These are phyloP conservation scores for Eupeodes corollae DNA, from an alignment of 1,140 invertebrate species.

Conservation along the genomic window DNA sequence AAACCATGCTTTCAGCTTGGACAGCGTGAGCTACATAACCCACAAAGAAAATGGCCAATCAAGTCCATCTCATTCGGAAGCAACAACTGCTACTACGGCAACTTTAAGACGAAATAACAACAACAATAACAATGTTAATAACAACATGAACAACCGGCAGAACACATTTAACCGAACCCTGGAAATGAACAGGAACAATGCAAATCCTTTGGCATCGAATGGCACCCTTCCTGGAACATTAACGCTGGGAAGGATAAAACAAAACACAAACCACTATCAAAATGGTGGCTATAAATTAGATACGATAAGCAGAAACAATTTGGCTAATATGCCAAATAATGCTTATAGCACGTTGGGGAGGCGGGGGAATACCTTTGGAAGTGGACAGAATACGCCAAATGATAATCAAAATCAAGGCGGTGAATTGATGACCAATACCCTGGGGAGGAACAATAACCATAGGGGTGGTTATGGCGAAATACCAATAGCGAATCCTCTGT, in stretches of 20 bases:
- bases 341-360: conserved; percentile 42
- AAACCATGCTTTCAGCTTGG: conserved; percentile 74
- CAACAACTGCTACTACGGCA: conserved; percentile 61
- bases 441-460: conserved; percentile 37
- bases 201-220: conserved; percentile 27
- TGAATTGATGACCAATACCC: conserved; percentile 28
- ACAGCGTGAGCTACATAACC: conserved; percentile 74
- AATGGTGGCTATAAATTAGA: conserved; percentile 34
- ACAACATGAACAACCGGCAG: conserved; percentile 35
- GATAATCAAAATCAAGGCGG: neutral
- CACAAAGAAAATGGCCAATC: conserved; percentile 65
- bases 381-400: conserved; percentile 13
- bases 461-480: conserved; percentile 35
- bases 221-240: conserved; percentile 24
- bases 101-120: conserved; percentile 44
- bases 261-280: conserved; percentile 32
- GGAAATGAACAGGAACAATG: conserved; percentile 36
- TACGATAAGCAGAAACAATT: conserved; percentile 26
- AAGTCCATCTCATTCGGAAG: conserved; percentile 69
- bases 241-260: conserved; percentile 33
- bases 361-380: conserved; percentile 38
- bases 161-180: conserved; percentile 36
- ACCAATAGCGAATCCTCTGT: conserved; percentile 45
- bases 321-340: conserved; percentile 38
- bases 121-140: conserved; percentile 33